Conservation (phyloP, 2,797 vertebrate genomes). For the Dicrostonyx torquatus region DNA sequence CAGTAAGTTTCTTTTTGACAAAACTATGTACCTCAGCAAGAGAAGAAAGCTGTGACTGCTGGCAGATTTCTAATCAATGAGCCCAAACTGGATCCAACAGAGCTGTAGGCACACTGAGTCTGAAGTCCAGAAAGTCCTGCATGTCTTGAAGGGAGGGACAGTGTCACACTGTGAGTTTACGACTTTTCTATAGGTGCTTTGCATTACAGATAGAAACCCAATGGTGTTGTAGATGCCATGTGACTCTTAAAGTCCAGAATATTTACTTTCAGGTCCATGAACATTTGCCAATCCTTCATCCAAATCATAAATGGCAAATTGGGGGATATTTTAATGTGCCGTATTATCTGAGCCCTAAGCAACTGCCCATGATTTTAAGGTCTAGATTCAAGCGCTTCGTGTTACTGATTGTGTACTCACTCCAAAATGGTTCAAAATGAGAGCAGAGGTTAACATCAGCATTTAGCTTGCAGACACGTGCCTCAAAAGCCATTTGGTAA, state of each 20-base stretch:
- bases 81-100: neutral
- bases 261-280: neutral
- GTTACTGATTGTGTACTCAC: neutral
- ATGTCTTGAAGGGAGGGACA: neutral
- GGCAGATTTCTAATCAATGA: neutral
- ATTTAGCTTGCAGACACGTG: neutral
- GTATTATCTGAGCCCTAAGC: neutral
- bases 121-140: neutral
- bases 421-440: slow-evolving; percentile 19
- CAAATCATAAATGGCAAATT: slow-evolving; percentile 19
- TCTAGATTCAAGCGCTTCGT: slow-evolving; percentile 42
- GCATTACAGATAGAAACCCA: neutral
- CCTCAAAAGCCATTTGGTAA: neutral
- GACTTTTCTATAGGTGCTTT: neutral
- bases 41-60: neutral
- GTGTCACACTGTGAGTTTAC: neutral
- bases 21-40: neutral
- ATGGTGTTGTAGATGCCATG: neutral
- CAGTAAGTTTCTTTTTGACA: slow-evolving; percentile 20
- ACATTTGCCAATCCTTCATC: neutral
- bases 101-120: neutral
- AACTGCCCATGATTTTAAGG: slow-evolving; percentile 14
- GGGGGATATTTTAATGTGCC: neutral
- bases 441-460: neutral
- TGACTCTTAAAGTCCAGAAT: neutral